Base-by-base conservation (phyloP, 2,888 invertebrate species). In the Caenorhabditis sp. region DNA sequence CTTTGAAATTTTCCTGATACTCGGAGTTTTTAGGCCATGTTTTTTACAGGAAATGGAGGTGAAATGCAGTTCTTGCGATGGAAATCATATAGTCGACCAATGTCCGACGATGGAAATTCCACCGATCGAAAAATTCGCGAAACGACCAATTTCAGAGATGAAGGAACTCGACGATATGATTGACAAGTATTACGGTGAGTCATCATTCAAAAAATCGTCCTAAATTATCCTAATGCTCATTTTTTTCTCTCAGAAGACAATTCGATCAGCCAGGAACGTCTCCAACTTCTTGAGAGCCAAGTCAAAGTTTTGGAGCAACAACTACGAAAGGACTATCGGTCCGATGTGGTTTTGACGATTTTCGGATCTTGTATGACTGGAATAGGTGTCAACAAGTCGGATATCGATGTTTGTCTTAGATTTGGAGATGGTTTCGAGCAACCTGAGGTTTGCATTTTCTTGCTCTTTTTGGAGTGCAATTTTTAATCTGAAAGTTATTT, bases 311-410 rank as follows among this genome's bases (percentile, higher is more conserved):
- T 80, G 52, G 67, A 76, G 58, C 17, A 0, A 7, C 26, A 23
- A 21, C 21, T 79, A 4, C 14, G 49, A 21, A 20, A 43, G 14
- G 17, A 20, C n/a, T 62, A 61, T 31, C 36, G 20, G 0, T 0
- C 17, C 0, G 53, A 67, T n/a, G 57, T 69, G 14, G 38, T 21
- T 5, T 50, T 69, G n/a, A 63, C 67, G 53, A 83, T 91, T 64
- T 91, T 91, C 88, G 91, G 91, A 1, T 91, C 91, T 0, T 90
- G 91, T 0, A 88, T 88, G 78, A 91, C 91, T 87, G 91, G 91
- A 3, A 91, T 91, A 88, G 91, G 91, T 4, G 90, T 90, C 74
- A 86, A 86, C 36, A 84, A 88, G 14, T 91, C 91, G 76, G 91
- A 91, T 87, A 87, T 91, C 65, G 91, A 91, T 83, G 89, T 91